phyloP scores from a whole-genome alignment of 2,113 vertebrate genomes.

The Ahaetulla prasina region DNA sequence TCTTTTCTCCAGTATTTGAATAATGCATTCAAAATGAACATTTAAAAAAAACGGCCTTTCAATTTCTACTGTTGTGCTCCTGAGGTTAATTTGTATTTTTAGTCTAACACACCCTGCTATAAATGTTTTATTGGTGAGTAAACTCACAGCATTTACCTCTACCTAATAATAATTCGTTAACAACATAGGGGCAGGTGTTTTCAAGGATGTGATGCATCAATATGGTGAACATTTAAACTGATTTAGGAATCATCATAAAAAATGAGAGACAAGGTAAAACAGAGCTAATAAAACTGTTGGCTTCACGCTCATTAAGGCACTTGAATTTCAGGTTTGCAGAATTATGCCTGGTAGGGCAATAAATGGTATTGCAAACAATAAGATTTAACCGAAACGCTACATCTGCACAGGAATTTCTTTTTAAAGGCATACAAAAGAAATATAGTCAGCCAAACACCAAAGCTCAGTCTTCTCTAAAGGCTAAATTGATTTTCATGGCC shows the following conservation, averaged over 20 bases:
- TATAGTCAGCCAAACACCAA: background rate
- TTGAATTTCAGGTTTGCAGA: background rate
- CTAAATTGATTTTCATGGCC: background rate
- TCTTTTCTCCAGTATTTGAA: background rate
- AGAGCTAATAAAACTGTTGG: constrained; percentile 14
- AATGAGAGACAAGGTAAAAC: background rate
- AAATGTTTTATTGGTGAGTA: constrained; percentile 74
- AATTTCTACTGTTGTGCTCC: constrained; percentile 28
- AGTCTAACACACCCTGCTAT: constrained; percentile 66
- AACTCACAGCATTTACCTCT: constrained; percentile 55
- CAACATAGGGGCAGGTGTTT: constrained; percentile 71
- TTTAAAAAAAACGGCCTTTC: constrained; percentile 47
- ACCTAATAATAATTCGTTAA: constrained; percentile 62
- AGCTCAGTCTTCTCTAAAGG: background rate
- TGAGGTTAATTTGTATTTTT: constrained; percentile 63
- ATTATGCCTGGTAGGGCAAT: background rate
- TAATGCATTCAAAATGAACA: background rate
- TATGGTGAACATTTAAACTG: constrained; percentile 34
- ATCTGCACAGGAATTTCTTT: background rate
- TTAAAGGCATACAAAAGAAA: background rate
- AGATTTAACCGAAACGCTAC: background rate
- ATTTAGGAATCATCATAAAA: constrained; percentile 51
- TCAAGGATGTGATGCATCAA: constrained; percentile 61
- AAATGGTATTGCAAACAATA: background rate
- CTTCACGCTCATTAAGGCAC: background rate